Base-by-base conservation (phyloP, 2,888 invertebrate genomes). In the Meiosimyza platycephala region DNA sequence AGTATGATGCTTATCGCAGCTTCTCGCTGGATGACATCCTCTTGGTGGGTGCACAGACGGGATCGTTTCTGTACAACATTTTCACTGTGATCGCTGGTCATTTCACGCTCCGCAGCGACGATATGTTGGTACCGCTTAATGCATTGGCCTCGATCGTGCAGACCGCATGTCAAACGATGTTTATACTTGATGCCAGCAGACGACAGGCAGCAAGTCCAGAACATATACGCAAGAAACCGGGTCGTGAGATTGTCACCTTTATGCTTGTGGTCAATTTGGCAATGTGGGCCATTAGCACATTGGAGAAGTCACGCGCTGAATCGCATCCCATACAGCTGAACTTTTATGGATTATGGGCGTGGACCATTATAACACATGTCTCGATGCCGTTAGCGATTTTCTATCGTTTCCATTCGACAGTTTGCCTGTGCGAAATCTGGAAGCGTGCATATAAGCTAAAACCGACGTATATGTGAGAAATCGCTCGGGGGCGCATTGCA, bases 371-470 rank as follows among this genome's bases (percentile, higher is more conserved):
- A 75, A 96, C 95, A 0, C 96, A 97, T 83, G 95, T 97, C 2
- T 95, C 95, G 1, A 96, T 96, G 93, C 97, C 97, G 0, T 81
- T 93, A 80, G 96, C 96, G 1, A 97, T 97, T 76, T 97, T 97
- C 88, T 97, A 96, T 88, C 90, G 97, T 74, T 97, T 97, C 88
- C 97, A 97, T 85, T 96, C 96, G 59, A 96, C 97, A 0, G 97
- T 98, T 2, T 97, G 97, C 84, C 89, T 98, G 73, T 97, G 97
- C 86, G 97, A 97, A 88, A 96, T 98, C 81, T 98, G 97, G 98
- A 97, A 97, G 88, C 90, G 94, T 79, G 96, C 97, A 9, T 98
- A 97, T 87, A 97, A 97, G 88, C 93, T 95, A 84, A 95, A 95
- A 83, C 94, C 94, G 2, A 92, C 94, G 83, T 94, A 93, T 83